Evolutionary conservation across 2,888 invertebrate species (phyloP), one percentile per base, ranked within the genome.

Genomic region (Patella depressa): DNA sequence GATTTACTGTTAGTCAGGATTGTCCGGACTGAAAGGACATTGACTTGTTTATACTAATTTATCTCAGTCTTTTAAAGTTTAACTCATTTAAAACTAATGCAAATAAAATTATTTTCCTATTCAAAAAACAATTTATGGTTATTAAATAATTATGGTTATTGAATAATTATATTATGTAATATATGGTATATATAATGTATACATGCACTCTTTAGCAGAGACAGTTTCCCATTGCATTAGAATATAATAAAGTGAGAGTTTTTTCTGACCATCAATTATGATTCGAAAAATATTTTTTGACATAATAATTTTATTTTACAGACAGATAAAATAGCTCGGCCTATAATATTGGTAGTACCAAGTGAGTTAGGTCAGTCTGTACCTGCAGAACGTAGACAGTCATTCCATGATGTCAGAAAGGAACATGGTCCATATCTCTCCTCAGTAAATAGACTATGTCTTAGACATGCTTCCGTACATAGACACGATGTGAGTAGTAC

Each of bases 311-410:
- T 29, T 73, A 11, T 73, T 54, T 80, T 81, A 1, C 77, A 86
- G 86, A 77, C 82, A 3, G 79, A 83, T 12, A 82, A 80, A 69
- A 79, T 81, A n/a, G 79, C 77, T 3, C 81, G 80, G 53, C 86
- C 86, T 2, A 85, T 88, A 17, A 82, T 88, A n/a, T 80, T 88
- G 17, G 80, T 88, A 2, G 82, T 88, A 9, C 86, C 88, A 2
- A 80, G 82, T 55, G 86, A 87, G 57, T 75, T 80, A 19, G 84
- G 83, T 24, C 84, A 82, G 70, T 82, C 80, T 1, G 72, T 79
- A 4, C 86, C 83, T 34, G 73, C 81, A 12, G 78, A 82, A 72
- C 80, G 80, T 19, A 81, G 80, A 24, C 83, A 83, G 78, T 83
- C 81, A 19, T 29, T 73, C 11, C 77, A 81, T n/a, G 85, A 85